phyloP scores from a whole-genome alignment of 2,797 vertebrate species.

The Heliangelus exortis region DNA sequence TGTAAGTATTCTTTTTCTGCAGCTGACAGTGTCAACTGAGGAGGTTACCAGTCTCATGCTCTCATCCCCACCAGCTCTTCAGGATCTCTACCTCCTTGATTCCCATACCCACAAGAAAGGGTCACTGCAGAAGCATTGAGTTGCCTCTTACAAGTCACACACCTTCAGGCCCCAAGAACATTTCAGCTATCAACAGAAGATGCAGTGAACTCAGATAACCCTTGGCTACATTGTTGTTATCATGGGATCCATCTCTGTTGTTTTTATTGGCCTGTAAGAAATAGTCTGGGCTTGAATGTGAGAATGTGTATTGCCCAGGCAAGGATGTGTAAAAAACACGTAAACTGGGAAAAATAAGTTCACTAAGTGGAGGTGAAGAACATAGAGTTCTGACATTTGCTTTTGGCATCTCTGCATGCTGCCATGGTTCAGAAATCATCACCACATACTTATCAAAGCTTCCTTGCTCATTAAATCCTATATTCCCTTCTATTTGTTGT shows the following conservation, averaged over 20 bases:
- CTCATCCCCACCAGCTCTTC: neutral
- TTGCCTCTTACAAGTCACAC: neutral
- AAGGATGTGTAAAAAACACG: neutral
- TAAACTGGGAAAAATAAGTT: neutral
- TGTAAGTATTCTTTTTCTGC: neutral
- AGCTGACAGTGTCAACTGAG: neutral
- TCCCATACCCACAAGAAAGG: neutral
- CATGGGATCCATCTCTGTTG: neutral
- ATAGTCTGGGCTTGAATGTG: neutral
- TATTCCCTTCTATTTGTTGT: neutral
- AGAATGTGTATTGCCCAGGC: neutral
- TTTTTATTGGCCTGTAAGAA: neutral
- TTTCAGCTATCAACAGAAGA: neutral
- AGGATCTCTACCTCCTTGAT: neutral
- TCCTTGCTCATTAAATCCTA: neutral
- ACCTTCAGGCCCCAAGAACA: neutral
- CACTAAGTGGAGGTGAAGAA: neutral
- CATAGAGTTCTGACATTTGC: neutral
- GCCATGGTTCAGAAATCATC: neutral
- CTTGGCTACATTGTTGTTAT: neutral
- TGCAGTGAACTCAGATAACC: neutral
- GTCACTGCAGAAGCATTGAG: neutral
- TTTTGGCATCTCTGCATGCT: neutral
- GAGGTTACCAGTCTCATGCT: neutral
- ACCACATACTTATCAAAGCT: neutral